Conservation (phyloP, 2,113 vertebrate species). For the Muntiacus reevesi region DNA sequence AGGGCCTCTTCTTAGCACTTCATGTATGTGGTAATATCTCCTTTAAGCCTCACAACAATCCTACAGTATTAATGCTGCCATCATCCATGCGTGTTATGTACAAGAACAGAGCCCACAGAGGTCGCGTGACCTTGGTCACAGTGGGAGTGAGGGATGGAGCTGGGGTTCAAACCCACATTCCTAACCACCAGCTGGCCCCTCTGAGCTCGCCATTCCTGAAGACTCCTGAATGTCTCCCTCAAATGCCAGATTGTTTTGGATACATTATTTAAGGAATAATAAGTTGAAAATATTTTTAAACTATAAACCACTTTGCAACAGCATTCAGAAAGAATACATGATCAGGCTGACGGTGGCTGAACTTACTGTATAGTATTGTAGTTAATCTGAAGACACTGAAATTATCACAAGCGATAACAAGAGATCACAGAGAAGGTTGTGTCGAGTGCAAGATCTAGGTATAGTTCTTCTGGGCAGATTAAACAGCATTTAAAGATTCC, state of each 20-base stretch:
- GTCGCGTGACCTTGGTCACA: neutral
- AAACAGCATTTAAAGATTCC: neutral
- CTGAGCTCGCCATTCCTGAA: neutral
- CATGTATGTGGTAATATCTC: neutral
- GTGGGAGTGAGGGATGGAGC: neutral
- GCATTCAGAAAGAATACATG: neutral
- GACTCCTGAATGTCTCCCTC: neutral
- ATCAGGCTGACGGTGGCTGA: neutral
- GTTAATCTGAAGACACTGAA: neutral
- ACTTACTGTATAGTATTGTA: neutral
- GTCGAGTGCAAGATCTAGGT: neutral
- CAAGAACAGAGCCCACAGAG: neutral
- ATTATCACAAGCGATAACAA: neutral
- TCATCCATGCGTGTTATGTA: neutral
- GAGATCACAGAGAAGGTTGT: neutral
- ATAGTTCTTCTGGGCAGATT: neutral
- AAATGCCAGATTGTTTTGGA: neutral
- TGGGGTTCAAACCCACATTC: neutral
- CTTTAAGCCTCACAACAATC: neutral
- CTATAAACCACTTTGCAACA: neutral
- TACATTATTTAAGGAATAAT: neutral
- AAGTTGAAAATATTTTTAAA: neutral
- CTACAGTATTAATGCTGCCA: neutral
- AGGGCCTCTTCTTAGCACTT: neutral
- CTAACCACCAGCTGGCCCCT: neutral